Percentiles rank a stretch among this genome's conserved stretches.
Conservation (phyloP, 2,113 vertebrate species). For the Progne subis region DNA sequence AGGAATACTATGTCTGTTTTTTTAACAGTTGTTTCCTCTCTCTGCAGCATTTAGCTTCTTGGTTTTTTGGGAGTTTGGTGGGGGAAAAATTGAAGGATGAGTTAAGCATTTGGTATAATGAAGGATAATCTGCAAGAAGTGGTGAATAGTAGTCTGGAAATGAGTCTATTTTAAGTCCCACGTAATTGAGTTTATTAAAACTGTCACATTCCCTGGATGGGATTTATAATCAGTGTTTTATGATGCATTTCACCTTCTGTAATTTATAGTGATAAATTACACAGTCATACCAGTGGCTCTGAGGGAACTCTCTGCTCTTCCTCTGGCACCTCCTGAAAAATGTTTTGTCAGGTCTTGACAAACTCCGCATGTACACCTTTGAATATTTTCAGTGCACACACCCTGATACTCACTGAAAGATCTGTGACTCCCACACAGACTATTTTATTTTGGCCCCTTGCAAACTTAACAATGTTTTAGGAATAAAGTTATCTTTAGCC, state of each 20-base stretch:
- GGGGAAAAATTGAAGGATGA: background rate
- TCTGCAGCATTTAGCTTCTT: background rate
- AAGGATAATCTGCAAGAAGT: background rate
- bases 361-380: background rate
- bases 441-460: background rate
- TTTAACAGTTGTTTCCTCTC: background rate
- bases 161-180: background rate
- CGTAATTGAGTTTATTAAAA: slow-evolving; percentile 22
- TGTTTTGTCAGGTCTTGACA: slow-evolving; percentile 32
- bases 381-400: slow-evolving; percentile 28
- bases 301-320: background rate
- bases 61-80: background rate
- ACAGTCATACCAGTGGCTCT: background rate
- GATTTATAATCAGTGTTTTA: slow-evolving; percentile 33
- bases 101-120: background rate
- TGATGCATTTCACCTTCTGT: background rate
- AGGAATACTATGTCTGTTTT: background rate
- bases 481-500: background rate
- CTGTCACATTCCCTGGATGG: slow-evolving; percentile 10
- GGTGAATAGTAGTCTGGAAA: background rate
- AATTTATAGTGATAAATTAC: slow-evolving; percentile 37
- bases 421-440: background rate
- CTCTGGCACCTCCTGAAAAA: background rate
- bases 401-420: background rate
- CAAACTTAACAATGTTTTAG: background rate